These are phyloP conservation scores for Spicauda simplicius DNA, from an alignment of 2,888 invertebrate species.

Conservation along the genomic window DNA sequence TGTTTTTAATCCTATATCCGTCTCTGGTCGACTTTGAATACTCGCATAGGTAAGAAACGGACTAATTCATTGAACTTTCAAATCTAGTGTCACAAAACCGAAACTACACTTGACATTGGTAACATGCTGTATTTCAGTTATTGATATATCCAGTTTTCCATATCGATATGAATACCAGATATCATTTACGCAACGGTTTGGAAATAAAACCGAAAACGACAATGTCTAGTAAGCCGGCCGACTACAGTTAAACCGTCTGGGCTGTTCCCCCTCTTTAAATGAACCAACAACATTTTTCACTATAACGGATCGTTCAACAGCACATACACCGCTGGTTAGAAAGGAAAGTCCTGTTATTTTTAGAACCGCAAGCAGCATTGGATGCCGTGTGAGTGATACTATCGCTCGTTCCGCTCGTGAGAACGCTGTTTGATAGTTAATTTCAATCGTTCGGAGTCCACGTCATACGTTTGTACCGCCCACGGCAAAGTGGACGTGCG, in stretches of 20 bases:
- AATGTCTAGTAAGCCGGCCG: slow-evolving; percentile 45
- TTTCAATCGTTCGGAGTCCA: slow-evolving; percentile 61
- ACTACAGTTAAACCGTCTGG: slow-evolving; percentile 54
- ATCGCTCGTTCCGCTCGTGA: slow-evolving; percentile 51
- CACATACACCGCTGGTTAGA: slow-evolving; percentile 53
- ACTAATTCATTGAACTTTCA: too few relatives aligned
- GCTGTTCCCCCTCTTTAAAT: slow-evolving; percentile 56
- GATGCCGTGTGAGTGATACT: slow-evolving; percentile 49
- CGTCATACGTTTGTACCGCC: slow-evolving; percentile 79
- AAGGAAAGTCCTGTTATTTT: neutral
- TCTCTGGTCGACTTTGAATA: too few relatives aligned
- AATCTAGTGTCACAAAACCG: too few relatives aligned
- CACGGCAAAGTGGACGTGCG: slow-evolving; percentile 76
- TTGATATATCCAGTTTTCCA: too few relatives aligned
- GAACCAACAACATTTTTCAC: slow-evolving; percentile 52
- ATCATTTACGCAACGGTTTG: too few relatives aligned
- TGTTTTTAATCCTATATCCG: too few relatives aligned
- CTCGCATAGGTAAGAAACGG: too few relatives aligned
- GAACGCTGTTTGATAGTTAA: slow-evolving; percentile 63
- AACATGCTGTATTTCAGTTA: too few relatives aligned
- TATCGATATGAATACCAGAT: too few relatives aligned
- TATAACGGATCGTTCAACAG: slow-evolving; percentile 35
- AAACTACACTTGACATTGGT: too few relatives aligned
- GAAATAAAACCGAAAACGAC: too few relatives aligned
- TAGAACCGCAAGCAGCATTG: slow-evolving; percentile 58